Evolutionary conservation across 2,888 invertebrate species (phyloP).

Genomic region (Caenorhabditis sp.): DNA sequence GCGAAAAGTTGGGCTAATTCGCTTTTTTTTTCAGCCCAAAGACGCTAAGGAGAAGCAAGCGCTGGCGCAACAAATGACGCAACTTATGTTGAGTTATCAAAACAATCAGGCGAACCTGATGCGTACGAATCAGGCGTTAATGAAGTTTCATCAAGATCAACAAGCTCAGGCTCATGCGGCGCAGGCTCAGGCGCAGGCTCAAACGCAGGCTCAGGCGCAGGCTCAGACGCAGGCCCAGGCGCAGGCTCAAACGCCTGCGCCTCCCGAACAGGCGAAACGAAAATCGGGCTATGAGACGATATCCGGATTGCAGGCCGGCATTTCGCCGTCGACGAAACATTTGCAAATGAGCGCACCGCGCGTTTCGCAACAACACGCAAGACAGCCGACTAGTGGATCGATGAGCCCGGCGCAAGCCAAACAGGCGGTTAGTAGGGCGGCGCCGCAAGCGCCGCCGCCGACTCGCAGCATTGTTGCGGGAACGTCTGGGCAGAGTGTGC

Average conservation of each 20-base stretch:
- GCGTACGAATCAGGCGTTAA: no score
- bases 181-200: not conserved
- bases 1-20: no score
- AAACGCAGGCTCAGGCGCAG: not conserved
- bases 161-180: not conserved
- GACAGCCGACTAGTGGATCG: not conserved
- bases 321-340: not conserved
- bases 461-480: conserved; percentile 3
- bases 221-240: not conserved
- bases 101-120: no score
- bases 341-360: not conserved
- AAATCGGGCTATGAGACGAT: conserved; percentile 2
- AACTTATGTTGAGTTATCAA: no score
- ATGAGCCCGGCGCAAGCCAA: not conserved
- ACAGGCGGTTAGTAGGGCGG: not conserved
- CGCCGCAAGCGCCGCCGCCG: not conserved
- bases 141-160: not conserved
- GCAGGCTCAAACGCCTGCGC: not conserved
- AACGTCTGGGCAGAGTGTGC: not conserved
- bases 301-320: not conserved
- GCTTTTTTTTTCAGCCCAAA: no score
- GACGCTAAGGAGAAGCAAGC: no score
- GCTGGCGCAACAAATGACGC: no score
- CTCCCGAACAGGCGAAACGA: not conserved
- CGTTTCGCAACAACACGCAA: not conserved